Evolutionary conservation across 2,888 invertebrate genomes (phyloP).

Genomic region (Tinea trinotella): DNA sequence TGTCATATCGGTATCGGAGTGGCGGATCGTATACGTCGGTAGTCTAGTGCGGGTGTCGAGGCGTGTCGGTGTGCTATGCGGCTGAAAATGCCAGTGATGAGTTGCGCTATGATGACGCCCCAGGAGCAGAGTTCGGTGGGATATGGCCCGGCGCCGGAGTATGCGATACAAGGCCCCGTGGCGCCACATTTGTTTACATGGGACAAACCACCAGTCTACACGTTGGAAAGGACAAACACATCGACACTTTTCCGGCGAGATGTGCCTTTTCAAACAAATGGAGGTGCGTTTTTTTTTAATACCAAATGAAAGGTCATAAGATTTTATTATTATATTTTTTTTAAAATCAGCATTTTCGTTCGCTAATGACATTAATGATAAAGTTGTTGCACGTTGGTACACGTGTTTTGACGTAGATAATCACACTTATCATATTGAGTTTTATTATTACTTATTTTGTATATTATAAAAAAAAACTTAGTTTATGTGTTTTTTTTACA

Average conservation of each 20-base stretch:
- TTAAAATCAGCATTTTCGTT: no score
- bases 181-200: constrained; percentile 31
- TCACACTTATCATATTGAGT: no score
- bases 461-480: no score
- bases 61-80: constrained; percentile 25
- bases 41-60: not conserved
- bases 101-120: constrained; percentile 49
- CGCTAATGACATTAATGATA: no score
- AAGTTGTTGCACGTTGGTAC: no score
- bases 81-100: constrained; percentile 53
- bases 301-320: no score
- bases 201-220: constrained; percentile 39
- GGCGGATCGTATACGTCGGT: not conserved
- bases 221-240: constrained; percentile 23
- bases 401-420: no score
- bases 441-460: no score
- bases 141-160: constrained; percentile 40
- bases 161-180: constrained; percentile 35
- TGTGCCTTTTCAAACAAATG: not conserved
- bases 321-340: no score
- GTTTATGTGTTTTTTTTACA: no score
- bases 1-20: constrained; percentile 26
- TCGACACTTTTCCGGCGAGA: not conserved
- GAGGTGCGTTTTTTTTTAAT: constrained; percentile 13
- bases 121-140: constrained; percentile 51